phyloP scores from a whole-genome alignment of 2,113 vertebrate species.

The Pterocles gutturalis region DNA sequence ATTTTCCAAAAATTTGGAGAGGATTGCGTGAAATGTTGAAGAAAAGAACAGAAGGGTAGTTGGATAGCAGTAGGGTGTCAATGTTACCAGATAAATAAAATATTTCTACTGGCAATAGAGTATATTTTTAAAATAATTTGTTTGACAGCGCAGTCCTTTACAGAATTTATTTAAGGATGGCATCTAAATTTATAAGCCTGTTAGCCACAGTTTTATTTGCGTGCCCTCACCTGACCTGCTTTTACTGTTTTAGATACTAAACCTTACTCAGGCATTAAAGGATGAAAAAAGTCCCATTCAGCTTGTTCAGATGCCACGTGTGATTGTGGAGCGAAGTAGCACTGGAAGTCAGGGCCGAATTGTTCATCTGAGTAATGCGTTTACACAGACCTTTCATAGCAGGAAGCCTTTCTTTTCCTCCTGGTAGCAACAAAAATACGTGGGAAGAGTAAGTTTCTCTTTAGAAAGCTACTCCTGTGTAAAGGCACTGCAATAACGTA shows the following conservation, averaged over 20 bases:
- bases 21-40: not conserved
- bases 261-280: slow-evolving; percentile 93
- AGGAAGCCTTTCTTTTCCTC: slow-evolving; percentile 96
- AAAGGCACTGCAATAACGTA: slow-evolving; percentile 50
- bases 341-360: slow-evolving; percentile 88
- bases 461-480: slow-evolving; percentile 11
- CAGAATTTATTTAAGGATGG: not conserved
- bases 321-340: slow-evolving; percentile 91
- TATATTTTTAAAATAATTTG: not conserved
- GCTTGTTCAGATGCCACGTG: slow-evolving; percentile 96
- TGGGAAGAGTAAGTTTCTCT: slow-evolving; percentile 28
- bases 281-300: slow-evolving; percentile 92
- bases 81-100: not conserved
- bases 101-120: not conserved
- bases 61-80: not conserved
- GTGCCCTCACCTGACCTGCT: not conserved
- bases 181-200: not conserved
- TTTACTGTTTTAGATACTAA: slow-evolving; percentile 85
- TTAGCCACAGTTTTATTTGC: not conserved
- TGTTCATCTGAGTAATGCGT: slow-evolving; percentile 87
- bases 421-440: slow-evolving; percentile 80
- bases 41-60: not conserved
- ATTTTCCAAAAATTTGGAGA: not conserved
- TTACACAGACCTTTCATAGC: slow-evolving; percentile 96
- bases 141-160: not conserved